Base-by-base conservation (phyloP, 2,113 vertebrate genomes). In the Forbesichthys agassizii region DNA sequence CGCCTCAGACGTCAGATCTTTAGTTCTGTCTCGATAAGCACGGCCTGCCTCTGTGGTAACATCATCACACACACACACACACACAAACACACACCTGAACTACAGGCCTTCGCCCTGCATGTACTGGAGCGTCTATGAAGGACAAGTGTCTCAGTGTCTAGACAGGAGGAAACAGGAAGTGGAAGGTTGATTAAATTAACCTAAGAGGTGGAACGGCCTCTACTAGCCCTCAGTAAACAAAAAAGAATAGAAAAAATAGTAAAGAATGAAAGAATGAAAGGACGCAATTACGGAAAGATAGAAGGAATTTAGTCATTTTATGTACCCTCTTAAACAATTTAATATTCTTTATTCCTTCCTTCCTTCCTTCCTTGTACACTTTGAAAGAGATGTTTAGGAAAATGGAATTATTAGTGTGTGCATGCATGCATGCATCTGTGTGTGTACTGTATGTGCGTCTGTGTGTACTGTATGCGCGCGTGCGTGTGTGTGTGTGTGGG, bases 111-210 rank as follows among this genome's bases (percentile, higher is more conserved):
- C 74, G 58, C 56, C 68, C 33, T 14, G 69, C 27, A 27, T 27
- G 27, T 27, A 27, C 53, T 70, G 27, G 47, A 65, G 58, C 54
- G 70, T 64, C 65, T 52, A 58, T 20, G 20, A 11, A 12, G 56
- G 42, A 70, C 62, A 75, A 73, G 56, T 64, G 61, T 79, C 66
- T 68, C 33, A 49, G 36, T 42, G 52, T 77, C 63, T 75, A 73
- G 77, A 81, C 66, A 42, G 48, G 56, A 74, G 59, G 54, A 66
- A 20, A 77, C 18, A 36, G 66, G 68, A 73, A 66, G 36, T 27
- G 27, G 27, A 33, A 71, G 78, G 83, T 67, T 59, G 78, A 83
- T 77, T 63, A 68, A 36, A 68, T 69, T 49, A 64, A 63, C n/a
- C 56, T 20, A 66, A 69, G 33, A 55, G 66, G 52, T 12, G 71